phyloP scores from a whole-genome alignment of 2,113 vertebrate species.

The Scytalopus superciliaris region DNA sequence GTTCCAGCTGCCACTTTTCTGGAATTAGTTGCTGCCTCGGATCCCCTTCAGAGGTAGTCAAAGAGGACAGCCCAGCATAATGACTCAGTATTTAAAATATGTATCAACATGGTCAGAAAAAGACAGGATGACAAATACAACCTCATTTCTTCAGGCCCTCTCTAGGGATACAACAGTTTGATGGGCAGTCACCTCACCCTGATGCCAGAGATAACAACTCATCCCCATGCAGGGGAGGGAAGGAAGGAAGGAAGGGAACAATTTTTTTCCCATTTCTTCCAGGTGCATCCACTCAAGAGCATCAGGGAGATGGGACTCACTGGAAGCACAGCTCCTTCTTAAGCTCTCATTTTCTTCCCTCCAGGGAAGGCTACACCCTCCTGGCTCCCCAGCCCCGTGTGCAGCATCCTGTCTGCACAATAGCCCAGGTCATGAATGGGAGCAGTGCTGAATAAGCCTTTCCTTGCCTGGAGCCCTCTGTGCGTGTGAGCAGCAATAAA shows the following conservation, averaged over 20 bases:
- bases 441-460: conserved; percentile 16
- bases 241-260: background rate
- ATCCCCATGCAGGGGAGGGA: background rate
- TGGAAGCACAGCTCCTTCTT: background rate
- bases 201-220: background rate
- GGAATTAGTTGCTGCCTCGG: background rate
- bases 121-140: background rate
- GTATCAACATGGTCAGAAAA: background rate
- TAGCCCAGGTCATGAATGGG: background rate
- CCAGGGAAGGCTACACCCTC: background rate
- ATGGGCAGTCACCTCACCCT: background rate
- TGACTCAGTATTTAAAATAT: background rate
- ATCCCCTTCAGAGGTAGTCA: background rate
- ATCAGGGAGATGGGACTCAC: background rate
- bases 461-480: conserved; percentile 16
- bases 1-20: background rate
- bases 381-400: fast-evolving
- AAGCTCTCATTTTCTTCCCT: background rate
- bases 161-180: background rate
- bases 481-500: conserved; percentile 46
- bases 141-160: background rate
- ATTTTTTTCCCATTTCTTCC: background rate
- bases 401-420: background rate
- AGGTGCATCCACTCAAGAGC: background rate
- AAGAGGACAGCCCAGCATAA: background rate